Evolutionary conservation across 2,888 invertebrate genomes (phyloP).

Genomic region (Apantesis nais): DNA sequence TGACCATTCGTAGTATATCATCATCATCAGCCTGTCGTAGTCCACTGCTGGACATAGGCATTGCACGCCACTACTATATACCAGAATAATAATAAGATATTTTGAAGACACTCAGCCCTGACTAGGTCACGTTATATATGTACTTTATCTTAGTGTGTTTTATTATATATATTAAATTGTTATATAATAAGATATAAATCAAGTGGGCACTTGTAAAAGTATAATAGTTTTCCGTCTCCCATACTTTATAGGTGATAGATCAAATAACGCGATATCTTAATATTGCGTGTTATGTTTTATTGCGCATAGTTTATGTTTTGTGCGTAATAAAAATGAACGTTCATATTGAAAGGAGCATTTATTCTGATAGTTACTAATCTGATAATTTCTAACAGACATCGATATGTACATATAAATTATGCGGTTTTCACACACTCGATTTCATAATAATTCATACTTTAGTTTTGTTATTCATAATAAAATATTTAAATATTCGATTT

Average conservation of each 20-base stretch:
- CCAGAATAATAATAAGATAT: not conserved
- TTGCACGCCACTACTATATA: no score
- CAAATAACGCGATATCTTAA: slow-evolving; percentile 36
- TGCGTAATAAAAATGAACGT: slow-evolving; percentile 36
- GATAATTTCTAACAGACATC: not conserved
- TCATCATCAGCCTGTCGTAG: no score
- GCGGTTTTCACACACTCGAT: not conserved
- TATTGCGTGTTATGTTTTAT: slow-evolving; percentile 55
- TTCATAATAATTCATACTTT: not conserved
- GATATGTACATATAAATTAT: not conserved
- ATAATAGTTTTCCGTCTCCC: slow-evolving; percentile 35
- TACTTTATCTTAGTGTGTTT: no score
- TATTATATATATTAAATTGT: no score
- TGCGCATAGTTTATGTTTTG: slow-evolving; percentile 44
- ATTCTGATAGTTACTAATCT: not conserved
- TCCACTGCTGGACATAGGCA: no score
- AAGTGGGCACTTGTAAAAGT: slow-evolving; percentile 22
- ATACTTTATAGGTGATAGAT: slow-evolving; percentile 41
- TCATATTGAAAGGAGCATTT: slow-evolving; percentile 7
- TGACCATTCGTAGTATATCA: no score
- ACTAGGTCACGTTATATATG: not conserved
- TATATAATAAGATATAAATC: not conserved
- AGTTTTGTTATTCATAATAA: no score
- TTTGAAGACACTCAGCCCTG: not conserved
- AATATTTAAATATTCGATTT: not conserved